Percentiles rank a stretch among this genome's conserved stretches.
These are phyloP conservation scores for Neolamprologus caudopunctatus DNA, from an alignment of 2,113 vertebrate species.

Conservation along the genomic window DNA sequence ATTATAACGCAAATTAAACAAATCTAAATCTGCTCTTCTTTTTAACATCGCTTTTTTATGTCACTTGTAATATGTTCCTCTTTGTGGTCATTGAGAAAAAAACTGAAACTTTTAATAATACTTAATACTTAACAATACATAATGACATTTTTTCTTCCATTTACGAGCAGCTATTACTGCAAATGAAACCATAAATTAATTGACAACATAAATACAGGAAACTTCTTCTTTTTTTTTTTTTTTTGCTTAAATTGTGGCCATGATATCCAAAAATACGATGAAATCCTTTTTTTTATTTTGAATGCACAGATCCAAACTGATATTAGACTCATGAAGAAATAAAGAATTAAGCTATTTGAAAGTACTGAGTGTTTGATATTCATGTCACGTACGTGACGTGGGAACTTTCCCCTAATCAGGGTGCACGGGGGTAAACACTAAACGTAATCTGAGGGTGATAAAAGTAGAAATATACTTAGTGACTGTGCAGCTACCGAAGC, in stretches of 20 bases:
- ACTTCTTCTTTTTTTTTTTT: not conserved
- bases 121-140: not conserved
- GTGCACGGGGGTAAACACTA: not conserved
- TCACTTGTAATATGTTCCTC: not conserved
- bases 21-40: not conserved
- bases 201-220: not conserved
- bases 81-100: not conserved
- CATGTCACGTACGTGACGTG: not conserved
- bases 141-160: not conserved
- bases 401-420: not conserved
- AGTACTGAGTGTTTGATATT: not conserved
- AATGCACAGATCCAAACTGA: not conserved
- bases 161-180: not conserved
- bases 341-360: not conserved
- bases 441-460: not conserved
- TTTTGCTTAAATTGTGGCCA: not conserved
- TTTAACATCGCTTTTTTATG: not conserved
- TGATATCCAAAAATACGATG: not conserved
- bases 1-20: not conserved
- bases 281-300: not conserved
- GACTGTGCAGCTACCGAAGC: not conserved
- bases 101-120: not conserved
- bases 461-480: not conserved
- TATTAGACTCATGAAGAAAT: not conserved
- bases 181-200: not conserved